Evolutionary conservation across 2,113 vertebrate genomes (phyloP).

Genomic region (Chaetodon trifascialis): DNA sequence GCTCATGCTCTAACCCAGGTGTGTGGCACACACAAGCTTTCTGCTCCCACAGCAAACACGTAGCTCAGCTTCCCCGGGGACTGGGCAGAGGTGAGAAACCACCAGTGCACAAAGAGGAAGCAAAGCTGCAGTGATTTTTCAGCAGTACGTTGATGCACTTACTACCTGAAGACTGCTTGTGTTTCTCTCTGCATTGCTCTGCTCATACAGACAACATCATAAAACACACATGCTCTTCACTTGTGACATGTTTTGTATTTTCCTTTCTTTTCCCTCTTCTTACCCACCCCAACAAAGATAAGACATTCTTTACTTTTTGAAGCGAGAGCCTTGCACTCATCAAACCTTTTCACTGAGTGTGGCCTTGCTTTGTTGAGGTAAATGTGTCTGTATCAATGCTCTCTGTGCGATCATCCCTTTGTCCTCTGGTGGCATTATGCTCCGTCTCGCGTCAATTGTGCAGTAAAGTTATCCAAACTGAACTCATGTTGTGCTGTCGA

Average conservation of each 20-base stretch:
- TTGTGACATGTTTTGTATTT: not conserved
- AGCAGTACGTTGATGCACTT: not conserved
- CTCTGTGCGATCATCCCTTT: not conserved
- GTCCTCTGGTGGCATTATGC: slow-evolving; percentile 1
- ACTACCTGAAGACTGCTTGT: not conserved
- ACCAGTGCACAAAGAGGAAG: too few relatives aligned
- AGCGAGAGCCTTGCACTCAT: not conserved
- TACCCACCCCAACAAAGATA: not conserved
- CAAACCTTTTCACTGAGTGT: not conserved
- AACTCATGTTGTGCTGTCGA: not conserved
- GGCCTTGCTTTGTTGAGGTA: not conserved
- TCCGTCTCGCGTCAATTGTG: not conserved
- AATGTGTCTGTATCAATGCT: not conserved
- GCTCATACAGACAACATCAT: not conserved
- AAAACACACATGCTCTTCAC: not conserved
- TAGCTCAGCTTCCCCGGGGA: not conserved
- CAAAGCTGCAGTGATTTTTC: not conserved
- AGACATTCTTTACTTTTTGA: not conserved
- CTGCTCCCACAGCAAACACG: not conserved
- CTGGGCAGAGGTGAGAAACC: not conserved
- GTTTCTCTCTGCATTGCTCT: not conserved
- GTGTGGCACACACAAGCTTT: not conserved
- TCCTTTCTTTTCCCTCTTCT: not conserved
- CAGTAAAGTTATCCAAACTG: not conserved
- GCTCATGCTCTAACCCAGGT: not conserved